Evolutionary conservation across 2,113 vertebrate genomes (phyloP), one percentile per base, ranked within the genome.

Genomic region (Cygnus atratus): DNA sequence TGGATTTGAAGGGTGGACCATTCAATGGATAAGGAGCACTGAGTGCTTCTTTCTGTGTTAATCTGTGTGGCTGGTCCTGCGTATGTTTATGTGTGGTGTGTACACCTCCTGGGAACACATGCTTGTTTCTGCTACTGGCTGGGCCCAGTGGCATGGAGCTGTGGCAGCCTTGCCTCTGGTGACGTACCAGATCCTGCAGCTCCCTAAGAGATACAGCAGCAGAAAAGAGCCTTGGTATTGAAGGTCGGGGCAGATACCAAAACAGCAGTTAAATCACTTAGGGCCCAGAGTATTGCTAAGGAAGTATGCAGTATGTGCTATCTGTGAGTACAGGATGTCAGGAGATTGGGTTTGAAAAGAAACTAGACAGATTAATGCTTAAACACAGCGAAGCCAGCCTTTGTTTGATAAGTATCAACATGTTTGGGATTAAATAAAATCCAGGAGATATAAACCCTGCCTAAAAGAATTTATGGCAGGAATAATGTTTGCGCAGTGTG

Each of bases 151-250:
- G 28, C 79, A 55, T 20, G 24, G 39, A 50, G 6, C 8, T 29
- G 10, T n/a, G 14, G 48, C 66, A 61, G 12, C 24, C 18, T 46
- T 41, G 28, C 44, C 50, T 46, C 11, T 46, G 7, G 2, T 58
- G 68, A 14, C 26, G 6, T 41, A 20, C 20, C 41, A 46, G 6
- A 20, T 28, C 39, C 25, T 58, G 54, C 41, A 48, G 10, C 18
- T 52, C 16, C 25, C 26, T 54, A 8, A 0, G 0, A 81, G 58
- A 43, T 6, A 4, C 68, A 73, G 18, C 3, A 6, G 3, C 25
- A 46, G 54, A 31, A 65, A 28, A 78, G 29, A 37, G 15, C 18
- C 61, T 44, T 66, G 20, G 41, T 20, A 16, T 29, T 44, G 41
- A 33, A 31, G 29, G 28, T 66, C 11, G 41, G 63, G 12, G 41